A percentile compares a stretch with the other conserved stretches of the same genome.
Evolutionary conservation across 2,113 vertebrate genomes (phyloP).

Genomic region (Esox niger): DNA sequence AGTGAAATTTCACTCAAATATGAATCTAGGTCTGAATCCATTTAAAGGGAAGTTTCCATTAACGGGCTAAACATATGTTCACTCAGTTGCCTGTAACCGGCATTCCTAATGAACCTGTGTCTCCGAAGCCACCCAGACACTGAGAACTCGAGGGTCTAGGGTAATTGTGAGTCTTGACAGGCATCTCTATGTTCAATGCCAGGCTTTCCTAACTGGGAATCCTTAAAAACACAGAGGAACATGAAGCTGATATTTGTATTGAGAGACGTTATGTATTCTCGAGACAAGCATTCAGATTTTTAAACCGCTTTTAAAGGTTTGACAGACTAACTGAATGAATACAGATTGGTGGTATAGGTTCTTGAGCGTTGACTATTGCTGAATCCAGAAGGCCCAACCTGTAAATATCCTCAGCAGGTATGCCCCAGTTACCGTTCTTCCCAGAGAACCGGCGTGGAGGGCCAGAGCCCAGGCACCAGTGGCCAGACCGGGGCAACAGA

Average conservation of each 20-base stretch:
- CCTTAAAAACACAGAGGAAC: neutral
- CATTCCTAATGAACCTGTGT: no score
- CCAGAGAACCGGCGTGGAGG: constrained; percentile 62
- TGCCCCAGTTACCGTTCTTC: constrained; percentile 70
- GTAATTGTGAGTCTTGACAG: constrained; percentile 16
- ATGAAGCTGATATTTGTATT: constrained; percentile 22
- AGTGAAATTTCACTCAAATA: no score
- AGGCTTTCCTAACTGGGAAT: neutral
- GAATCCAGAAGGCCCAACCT: neutral
- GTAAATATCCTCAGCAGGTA: constrained; percentile 44
- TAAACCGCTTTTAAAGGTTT: neutral
- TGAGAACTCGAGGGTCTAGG: neutral
- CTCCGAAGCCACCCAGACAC: no score
- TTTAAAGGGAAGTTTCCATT: no score
- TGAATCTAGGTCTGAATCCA: no score
- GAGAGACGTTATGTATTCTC: constrained; percentile 22
- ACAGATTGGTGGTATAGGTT: no score
- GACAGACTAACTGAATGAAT: neutral
- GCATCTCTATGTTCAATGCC: neutral
- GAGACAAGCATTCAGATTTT: neutral
- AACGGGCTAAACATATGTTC: no score
- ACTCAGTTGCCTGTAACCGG: no score
- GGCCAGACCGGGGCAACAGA: constrained; percentile 76
- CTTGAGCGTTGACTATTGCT: no score
- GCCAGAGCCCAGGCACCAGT: constrained; percentile 62